A percentile compares a stretch with the other conserved stretches of the same genome.
These are phyloP conservation scores for Agrochola lota DNA, from an alignment of 2,888 invertebrate genomes.

Conservation along the genomic window DNA sequence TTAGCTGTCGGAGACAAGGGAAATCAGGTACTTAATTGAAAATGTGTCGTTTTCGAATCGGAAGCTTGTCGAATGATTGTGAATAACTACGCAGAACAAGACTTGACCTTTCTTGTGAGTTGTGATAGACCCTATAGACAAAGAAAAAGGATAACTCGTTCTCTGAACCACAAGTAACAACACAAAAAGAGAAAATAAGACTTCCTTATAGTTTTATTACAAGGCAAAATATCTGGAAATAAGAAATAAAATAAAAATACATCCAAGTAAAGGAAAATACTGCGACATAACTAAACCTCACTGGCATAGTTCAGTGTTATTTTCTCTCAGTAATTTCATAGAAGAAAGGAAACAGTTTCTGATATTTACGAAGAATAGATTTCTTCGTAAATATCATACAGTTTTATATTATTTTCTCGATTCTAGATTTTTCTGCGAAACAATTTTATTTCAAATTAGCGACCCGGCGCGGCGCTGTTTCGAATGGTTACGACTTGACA, in stretches of 20 bases:
- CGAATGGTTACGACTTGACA: too few species aligned
- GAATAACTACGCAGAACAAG: neutral
- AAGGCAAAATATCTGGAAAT: constrained; percentile 24
- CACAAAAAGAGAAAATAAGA: constrained; percentile 12
- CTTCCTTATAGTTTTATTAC: constrained; percentile 31
- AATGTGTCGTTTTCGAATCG: too few species aligned
- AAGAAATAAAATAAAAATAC: constrained; percentile 40
- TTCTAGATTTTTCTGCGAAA: neutral
- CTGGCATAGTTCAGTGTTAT: constrained; percentile 28
- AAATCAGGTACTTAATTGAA: too few species aligned
- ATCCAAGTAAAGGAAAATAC: constrained; percentile 36
- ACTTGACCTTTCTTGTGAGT: neutral
- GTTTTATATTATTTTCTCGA: neutral
- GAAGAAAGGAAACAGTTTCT: constrained; percentile 4
- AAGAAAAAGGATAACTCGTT: neutral
- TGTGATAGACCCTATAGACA: neutral
- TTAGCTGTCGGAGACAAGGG: too few species aligned
- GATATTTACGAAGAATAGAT: constrained; percentile 2
- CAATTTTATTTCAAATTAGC: neutral
- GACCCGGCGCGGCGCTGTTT: too few species aligned
- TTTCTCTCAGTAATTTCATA: constrained; percentile 16
- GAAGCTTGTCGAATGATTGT: too few species aligned
- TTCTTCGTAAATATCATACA: too few species aligned
- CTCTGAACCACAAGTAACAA: constrained; percentile 20
- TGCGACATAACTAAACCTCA: neutral